Evolutionary conservation across 1,140 invertebrate genomes (phyloP), one percentile per base, ranked within the genome.

Genomic region (Cyclina sinensis): DNA sequence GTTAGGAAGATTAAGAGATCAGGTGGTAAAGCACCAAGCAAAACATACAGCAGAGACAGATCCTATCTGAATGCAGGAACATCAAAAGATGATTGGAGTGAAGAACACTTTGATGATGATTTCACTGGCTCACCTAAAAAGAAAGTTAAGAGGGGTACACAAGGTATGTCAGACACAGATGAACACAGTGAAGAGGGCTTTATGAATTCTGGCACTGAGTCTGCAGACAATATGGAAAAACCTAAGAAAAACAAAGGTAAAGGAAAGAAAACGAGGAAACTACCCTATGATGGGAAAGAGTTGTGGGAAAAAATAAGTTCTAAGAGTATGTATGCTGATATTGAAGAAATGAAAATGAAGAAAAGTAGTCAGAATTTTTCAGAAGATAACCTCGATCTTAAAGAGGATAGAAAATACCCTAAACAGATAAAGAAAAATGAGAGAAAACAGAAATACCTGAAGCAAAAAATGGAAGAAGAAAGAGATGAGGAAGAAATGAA

Each of bases 271-370:
- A n/a, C 39, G 4, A 65, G 35, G 37, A 79, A 87, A 65, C 18
- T 81, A 14, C n/a, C 54, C 9, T 1, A n/a, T 32, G 48, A 79
- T 80, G 74, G 86, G 11, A 79, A 87, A 81, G 57, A 68, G 5
- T 54, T 87, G 27, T 37, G 37, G 32, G 84, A 76, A 86, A 86
- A 59, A 39, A 76, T 86, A 3, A 86, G 84, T 62, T 57, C 68
- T 43, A 76, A 73, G 78, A 86, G 84, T 46, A 86, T 86, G 84
- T 86, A 86, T 86, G 84, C 84, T 54, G 84, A 86, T 65, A 86
- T 86, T n/a, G 84, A 86, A 54, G 84, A 86, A 46, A 27, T 86
- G 24, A 76, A 74, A 48, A 39, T 62, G 57, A 46, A 46, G 2
- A 86, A 78, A 78, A 54, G 46, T 27, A 37, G 24, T 76, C 1